Evolutionary conservation across 1,140 invertebrate species (phyloP).

Genomic region (Myzus persicae): DNA sequence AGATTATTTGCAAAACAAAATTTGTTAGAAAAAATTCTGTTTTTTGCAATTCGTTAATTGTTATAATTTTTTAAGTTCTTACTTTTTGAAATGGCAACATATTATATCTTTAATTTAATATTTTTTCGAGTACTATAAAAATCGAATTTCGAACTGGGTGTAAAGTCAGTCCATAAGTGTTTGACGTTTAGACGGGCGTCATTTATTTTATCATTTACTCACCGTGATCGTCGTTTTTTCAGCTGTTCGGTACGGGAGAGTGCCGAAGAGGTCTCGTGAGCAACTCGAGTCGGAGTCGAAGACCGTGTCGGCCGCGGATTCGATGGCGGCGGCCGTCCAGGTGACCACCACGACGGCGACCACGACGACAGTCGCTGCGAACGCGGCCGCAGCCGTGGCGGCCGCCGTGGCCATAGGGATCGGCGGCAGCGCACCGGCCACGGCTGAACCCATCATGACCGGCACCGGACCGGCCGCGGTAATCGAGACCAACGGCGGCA

Average conservation of each 20-base stretch:
- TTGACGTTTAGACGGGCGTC: neutral
- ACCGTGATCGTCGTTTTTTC: conserved; percentile 58
- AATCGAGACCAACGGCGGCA: conserved; percentile 63
- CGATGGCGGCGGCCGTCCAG: conserved; percentile 59
- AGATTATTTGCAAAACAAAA: neutral
- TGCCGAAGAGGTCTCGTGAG: conserved; percentile 91
- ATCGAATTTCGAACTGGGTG: no score
- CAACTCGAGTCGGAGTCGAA: conserved; percentile 69
- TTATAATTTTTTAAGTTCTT: neutral
- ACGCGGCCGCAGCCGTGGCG: conserved; percentile 77
- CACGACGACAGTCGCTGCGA: conserved; percentile 60
- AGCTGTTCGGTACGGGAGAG: conserved; percentile 95
- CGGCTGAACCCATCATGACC: conserved; percentile 64
- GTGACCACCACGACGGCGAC: conserved; percentile 46
- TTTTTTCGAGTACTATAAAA: neutral
- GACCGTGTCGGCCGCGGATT: conserved; percentile 64
- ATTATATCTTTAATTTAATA: neutral
- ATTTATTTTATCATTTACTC: neutral
- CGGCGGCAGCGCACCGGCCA: conserved; percentile 83
- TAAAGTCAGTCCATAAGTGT: no score
- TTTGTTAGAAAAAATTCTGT: no score
- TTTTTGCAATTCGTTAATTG: no score
- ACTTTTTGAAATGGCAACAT: neutral
- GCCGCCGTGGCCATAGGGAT: conserved; percentile 95
- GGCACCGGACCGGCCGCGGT: conserved; percentile 63